Conservation (phyloP, 1,140 invertebrate genomes). For the Drosophila lowei region DNA sequence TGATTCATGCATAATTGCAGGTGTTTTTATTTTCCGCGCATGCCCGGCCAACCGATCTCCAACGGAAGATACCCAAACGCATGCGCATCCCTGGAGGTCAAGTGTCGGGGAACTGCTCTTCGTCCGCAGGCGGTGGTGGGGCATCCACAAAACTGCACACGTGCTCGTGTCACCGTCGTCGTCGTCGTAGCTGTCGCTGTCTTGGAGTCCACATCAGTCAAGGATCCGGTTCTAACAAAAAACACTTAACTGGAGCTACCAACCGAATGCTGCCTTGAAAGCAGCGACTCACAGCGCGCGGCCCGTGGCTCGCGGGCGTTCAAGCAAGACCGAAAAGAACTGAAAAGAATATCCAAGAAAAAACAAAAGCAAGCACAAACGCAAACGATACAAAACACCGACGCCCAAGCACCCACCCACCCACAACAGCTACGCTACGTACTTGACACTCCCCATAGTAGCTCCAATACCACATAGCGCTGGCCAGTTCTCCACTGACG, state of each 20-base stretch:
- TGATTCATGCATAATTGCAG: slow-evolving; percentile 61
- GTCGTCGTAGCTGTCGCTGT: slow-evolving; percentile 17
- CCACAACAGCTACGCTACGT: slow-evolving; percentile 13
- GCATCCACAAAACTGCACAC: neutral
- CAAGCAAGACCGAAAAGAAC: slow-evolving; percentile 41
- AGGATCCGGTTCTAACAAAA: slow-evolving; percentile 45
- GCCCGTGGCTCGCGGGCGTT: slow-evolving; percentile 36
- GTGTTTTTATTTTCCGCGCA: slow-evolving; percentile 26
- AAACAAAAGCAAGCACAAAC: neutral
- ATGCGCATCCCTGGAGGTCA: slow-evolving; percentile 38
- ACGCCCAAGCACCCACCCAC: slow-evolving; percentile 5
- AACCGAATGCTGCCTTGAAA: slow-evolving; percentile 49
- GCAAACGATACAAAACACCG: slow-evolving; percentile 7
- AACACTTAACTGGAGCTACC: slow-evolving; percentile 50
- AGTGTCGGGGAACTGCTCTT: slow-evolving; percentile 45
- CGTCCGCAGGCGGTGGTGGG: slow-evolving; percentile 16
- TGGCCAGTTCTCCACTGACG: slow-evolving; percentile 13
- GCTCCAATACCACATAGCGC: slow-evolving; percentile 12
- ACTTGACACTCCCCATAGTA: slow-evolving; percentile 30
- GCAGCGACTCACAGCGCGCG: neutral
- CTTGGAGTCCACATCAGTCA: slow-evolving; percentile 11
- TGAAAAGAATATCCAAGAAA: slow-evolving; percentile 16
- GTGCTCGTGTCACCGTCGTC: too few relatives aligned
- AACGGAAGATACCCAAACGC: slow-evolving; percentile 7
- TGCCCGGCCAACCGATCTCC: neutral